phyloP scores from a whole-genome alignment of 1,140 invertebrate species.

The Scaptomyza montana region DNA sequence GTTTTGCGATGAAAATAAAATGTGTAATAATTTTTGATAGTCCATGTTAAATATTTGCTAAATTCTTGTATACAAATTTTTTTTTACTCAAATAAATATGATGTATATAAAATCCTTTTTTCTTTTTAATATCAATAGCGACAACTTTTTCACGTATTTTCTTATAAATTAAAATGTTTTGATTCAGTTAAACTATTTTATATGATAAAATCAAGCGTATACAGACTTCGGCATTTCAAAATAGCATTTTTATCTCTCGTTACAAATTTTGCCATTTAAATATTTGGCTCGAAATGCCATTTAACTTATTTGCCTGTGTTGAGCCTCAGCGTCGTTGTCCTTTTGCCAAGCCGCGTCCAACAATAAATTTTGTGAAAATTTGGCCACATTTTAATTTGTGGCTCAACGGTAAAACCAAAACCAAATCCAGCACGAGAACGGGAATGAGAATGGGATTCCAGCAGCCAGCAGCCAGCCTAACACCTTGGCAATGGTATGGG shows the following conservation, averaged over 20 bases:
- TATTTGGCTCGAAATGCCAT: slow-evolving; percentile 66
- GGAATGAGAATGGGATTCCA: slow-evolving; percentile 1
- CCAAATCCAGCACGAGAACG: slow-evolving; percentile 5
- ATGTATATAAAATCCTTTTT: no score
- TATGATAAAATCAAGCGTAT: slow-evolving; percentile 1
- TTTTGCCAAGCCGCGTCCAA: slow-evolving; percentile 61
- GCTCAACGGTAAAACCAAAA: slow-evolving; percentile 41
- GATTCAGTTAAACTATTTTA: neutral
- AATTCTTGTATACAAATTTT: neutral
- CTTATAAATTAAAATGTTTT: neutral
- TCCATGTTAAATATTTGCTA: neutral
- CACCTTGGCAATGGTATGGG: slow-evolving; percentile 48
- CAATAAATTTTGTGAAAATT: slow-evolving; percentile 75
- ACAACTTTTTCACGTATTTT: neutral
- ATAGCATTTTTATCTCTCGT: slow-evolving; percentile 22
- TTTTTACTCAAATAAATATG: no score
- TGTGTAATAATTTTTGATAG: neutral
- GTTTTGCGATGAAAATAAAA: neutral
- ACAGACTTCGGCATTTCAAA: neutral
- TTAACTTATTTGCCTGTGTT: slow-evolving; percentile 70
- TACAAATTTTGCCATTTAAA: slow-evolving; percentile 43
- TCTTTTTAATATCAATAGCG: no score
- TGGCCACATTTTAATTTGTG: slow-evolving; percentile 81
- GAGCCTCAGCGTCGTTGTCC: slow-evolving; percentile 41
- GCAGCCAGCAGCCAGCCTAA: slow-evolving; percentile 29